phyloP scores from a whole-genome alignment of 1,140 invertebrate species.

The Lepidurus couesii region DNA sequence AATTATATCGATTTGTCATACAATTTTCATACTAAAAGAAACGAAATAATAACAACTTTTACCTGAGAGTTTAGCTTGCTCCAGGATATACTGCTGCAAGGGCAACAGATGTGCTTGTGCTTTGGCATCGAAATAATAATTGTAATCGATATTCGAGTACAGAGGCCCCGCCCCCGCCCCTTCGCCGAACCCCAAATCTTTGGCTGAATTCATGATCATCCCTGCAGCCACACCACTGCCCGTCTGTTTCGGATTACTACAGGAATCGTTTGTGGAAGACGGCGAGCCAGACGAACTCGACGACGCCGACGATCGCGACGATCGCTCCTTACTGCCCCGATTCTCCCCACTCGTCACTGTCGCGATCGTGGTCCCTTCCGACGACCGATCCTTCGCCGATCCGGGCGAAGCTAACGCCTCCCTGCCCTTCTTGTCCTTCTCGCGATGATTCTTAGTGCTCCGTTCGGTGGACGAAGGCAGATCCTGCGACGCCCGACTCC shows the following conservation, averaged over 20 bases:
- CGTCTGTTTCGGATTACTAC: slow-evolving; percentile 24
- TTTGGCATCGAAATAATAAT: slow-evolving; percentile 46
- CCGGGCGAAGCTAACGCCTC: background rate
- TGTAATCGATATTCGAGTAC: slow-evolving; percentile 62
- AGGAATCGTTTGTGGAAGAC: background rate
- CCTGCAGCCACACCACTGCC: background rate
- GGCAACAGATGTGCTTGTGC: slow-evolving; percentile 67
- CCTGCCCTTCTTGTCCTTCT: background rate
- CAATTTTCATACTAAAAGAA: too few species aligned
- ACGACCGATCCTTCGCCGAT: background rate
- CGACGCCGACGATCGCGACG: slow-evolving; percentile 23
- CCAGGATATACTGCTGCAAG: slow-evolving; percentile 79
- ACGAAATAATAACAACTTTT: background rate
- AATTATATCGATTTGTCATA: too few species aligned
- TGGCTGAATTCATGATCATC: slow-evolving; percentile 6
- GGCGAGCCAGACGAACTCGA: background rate
- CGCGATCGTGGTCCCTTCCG: background rate
- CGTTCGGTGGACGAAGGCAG: slow-evolving; percentile 19
- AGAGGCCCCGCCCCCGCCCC: slow-evolving; percentile 46
- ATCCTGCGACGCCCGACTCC: slow-evolving; percentile 40
- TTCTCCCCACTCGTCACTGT: background rate
- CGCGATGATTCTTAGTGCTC: slow-evolving; percentile 21
- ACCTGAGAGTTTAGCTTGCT: slow-evolving; percentile 54
- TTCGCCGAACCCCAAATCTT: slow-evolving; percentile 4
- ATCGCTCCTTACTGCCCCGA: background rate